A percentile compares a stretch with the other conserved stretches of the same genome.
Evolutionary conservation across 2,797 vertebrate genomes (phyloP).

Genomic region (Carcharodon carcharias): DNA sequence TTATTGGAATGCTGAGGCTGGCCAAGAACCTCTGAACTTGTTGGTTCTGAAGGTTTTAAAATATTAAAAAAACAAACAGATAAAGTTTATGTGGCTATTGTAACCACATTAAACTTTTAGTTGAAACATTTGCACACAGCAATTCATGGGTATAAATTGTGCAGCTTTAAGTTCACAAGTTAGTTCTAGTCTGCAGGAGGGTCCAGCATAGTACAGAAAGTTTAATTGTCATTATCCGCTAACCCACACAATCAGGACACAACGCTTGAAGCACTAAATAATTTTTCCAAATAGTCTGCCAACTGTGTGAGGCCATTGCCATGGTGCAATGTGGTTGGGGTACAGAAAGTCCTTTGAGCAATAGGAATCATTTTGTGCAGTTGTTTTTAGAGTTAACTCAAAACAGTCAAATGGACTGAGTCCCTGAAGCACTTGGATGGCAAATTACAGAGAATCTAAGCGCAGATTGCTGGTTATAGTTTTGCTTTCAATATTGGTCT

Average conservation of each 20-base stretch:
- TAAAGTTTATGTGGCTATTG: not conserved
- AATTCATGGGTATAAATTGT: not conserved
- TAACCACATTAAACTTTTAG: not conserved
- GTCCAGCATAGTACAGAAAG: not conserved
- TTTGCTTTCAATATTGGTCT: not conserved
- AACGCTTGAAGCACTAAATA: not conserved
- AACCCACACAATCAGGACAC: not conserved
- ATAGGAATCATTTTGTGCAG: not conserved
- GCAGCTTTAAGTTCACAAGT: not conserved
- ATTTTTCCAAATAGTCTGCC: slow-evolving; percentile 20
- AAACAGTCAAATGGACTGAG: not conserved
- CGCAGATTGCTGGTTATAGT: not conserved
- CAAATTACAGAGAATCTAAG: not conserved
- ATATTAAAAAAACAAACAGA: not conserved
- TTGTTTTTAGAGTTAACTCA: not conserved
- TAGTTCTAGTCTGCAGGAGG: not conserved
- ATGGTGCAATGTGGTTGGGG: not conserved
- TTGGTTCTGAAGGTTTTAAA: not conserved
- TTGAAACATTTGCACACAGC: not conserved
- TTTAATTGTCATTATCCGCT: not conserved
- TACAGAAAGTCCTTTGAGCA: not conserved
- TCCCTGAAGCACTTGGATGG: not conserved
- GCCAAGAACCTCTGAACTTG: not conserved
- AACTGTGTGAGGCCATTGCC: not conserved
- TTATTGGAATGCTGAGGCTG: no score